A percentile compares a stretch with the other conserved stretches of the same genome.
Evolutionary conservation across 2,888 invertebrate genomes (phyloP).

Genomic region (Tortrix viridana): DNA sequence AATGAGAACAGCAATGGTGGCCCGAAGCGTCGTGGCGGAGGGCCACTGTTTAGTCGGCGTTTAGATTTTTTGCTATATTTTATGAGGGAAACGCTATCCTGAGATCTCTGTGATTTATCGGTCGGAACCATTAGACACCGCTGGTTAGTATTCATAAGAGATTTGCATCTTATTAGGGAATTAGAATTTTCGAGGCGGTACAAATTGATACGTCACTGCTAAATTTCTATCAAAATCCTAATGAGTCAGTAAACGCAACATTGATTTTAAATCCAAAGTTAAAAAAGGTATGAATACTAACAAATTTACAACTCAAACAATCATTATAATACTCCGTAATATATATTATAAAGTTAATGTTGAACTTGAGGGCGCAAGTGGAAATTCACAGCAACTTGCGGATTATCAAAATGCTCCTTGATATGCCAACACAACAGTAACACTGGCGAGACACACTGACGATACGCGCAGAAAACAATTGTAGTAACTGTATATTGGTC

Average conservation of each 20-base stretch:
- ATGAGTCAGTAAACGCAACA: too few relatives aligned
- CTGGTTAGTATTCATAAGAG: conserved; percentile 76
- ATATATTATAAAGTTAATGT: conserved; percentile 15
- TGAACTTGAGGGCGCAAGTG: conserved; percentile 39
- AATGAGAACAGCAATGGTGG: conserved; percentile 69
- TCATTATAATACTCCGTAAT: background rate
- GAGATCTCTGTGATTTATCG: conserved; percentile 76
- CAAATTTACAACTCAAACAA: background rate
- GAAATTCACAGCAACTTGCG: conserved; percentile 56
- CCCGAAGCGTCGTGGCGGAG: conserved; percentile 64
- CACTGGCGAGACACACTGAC: conserved; percentile 44
- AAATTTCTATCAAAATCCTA: too few relatives aligned
- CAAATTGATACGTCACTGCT: too few relatives aligned
- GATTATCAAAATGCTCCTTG: conserved; percentile 60
- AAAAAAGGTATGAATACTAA: too few relatives aligned
- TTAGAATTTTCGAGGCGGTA: conserved; percentile 6
- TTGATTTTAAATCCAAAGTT: background rate
- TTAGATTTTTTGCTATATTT: conserved; percentile 59
- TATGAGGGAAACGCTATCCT: conserved; percentile 66
- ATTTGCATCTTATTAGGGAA: conserved; percentile 73
- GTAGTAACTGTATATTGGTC: background rate
- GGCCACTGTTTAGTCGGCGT: conserved; percentile 77
- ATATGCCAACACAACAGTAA: conserved; percentile 48
- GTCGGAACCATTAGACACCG: conserved; percentile 59
- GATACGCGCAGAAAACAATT: background rate